Conservation (phyloP, 2,888 invertebrate genomes). For the Thecophora atra region DNA sequence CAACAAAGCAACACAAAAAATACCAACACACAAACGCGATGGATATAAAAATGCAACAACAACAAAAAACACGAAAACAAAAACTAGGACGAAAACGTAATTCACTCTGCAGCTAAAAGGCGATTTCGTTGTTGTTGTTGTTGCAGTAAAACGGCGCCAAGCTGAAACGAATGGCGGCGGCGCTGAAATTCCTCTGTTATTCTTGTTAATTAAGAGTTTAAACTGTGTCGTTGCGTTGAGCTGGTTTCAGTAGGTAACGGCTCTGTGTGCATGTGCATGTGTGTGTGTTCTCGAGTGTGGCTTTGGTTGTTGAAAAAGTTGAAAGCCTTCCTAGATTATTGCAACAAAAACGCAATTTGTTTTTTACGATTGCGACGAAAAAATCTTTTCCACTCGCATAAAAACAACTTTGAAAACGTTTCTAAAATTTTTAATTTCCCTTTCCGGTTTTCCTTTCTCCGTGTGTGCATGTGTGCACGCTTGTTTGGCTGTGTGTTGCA, state of each 20-base stretch:
- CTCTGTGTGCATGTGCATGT: not conserved
- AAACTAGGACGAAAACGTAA: not conserved
- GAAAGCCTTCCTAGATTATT: not conserved
- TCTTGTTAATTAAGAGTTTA: not conserved
- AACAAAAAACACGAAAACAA: constrained; percentile 10
- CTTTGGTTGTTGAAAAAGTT: not conserved
- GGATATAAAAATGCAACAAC: not conserved
- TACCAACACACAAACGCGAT: not conserved
- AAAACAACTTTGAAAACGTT: too few relatives aligned
- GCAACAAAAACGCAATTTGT: not conserved
- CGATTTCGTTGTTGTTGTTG: not conserved
- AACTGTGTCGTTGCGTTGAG: not conserved
- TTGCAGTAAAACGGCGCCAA: not conserved
- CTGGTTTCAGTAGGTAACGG: not conserved
- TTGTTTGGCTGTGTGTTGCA: too few relatives aligned
- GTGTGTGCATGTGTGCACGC: too few relatives aligned
- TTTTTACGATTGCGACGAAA: not conserved
- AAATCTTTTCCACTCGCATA: too few relatives aligned
- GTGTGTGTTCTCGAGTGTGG: not conserved
- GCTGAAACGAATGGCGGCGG: too few relatives aligned
- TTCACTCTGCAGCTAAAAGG: too few relatives aligned
- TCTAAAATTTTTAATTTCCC: not conserved
- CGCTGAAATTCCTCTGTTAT: too few relatives aligned
- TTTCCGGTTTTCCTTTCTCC: not conserved
- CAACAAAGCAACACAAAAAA: too few relatives aligned